These are phyloP conservation scores for Periphyllus acericola DNA, from an alignment of 2,888 invertebrate species.

Conservation along the genomic window DNA sequence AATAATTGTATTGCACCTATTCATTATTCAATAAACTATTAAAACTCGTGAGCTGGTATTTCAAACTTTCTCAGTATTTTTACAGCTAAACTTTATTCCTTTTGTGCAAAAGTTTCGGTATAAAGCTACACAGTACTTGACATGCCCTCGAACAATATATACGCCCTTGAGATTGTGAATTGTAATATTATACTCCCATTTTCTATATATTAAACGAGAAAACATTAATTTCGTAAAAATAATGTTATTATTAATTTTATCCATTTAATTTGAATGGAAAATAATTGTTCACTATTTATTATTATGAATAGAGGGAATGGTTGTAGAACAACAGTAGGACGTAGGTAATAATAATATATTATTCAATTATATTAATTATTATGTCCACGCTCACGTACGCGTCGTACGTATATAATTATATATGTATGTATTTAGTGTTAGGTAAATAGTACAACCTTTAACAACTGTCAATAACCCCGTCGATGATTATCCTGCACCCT, in stretches of 20 bases:
- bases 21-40: neutral
- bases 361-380: neutral
- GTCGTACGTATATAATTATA: neutral
- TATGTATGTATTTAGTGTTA: neutral
- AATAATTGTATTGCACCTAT: neutral
- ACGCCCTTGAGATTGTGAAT: neutral
- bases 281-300: neutral
- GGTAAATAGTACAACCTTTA: neutral
- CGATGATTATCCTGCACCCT: constrained; percentile 14
- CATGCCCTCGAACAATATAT: too few relatives aligned
- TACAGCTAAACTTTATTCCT: neutral
- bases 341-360: neutral
- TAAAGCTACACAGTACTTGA: neutral
- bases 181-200: neutral
- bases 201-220: too few relatives aligned
- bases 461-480: constrained; percentile 23
- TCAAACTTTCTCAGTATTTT: neutral
- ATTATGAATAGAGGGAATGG: neutral
- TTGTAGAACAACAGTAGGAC: neutral
- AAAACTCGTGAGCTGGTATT: neutral
- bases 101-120: neutral
- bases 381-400: neutral
- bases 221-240: too few relatives aligned
- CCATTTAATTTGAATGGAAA: neutral
- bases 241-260: neutral